Base-by-base conservation (phyloP, 2,888 invertebrate species). In the Drosophila paranaensis region DNA sequence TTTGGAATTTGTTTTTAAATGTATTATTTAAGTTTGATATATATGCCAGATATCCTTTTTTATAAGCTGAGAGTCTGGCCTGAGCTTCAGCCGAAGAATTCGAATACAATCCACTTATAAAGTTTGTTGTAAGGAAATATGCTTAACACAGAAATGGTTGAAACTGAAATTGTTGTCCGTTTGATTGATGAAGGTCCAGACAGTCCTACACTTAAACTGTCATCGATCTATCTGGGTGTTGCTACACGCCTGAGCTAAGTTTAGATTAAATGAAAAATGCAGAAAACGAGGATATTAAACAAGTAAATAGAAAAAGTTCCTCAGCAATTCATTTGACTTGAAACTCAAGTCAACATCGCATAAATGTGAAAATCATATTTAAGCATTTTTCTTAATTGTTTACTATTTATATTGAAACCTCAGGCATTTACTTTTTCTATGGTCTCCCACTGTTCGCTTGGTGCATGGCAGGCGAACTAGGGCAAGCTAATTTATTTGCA, bases 401-500 rank as follows among this genome's bases (percentile, higher is more conserved):
- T 66, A 66, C 55, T 20, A 20, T 33, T 30, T n/a, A 30, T 25
- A 57, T 60, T 37, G 45, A 35, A 61, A n/a, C 60, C 42, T 25
- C 30, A 37, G 45, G 10, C 25, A 50, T 13, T 50, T 73, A 63
- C 70, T 77, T 68, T 74, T 77, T 50, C 51, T n/a, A 35, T 55
- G 43, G 16, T 8, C 9, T n/a, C 11, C 10, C 39, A 42, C 45
- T 51, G 71, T 42, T 30, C 9, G 20, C 56, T 16, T 57, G 51
- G 37, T 48, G 63, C 60, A 71, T 45, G 27, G 40, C 25, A 54
- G 39, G 35, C 46, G 55, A 69, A 69, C 61, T 65, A 39, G 68
- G 65, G 60, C 57, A 63, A 69, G 56, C 72, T 72, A 79, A 79
- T 84, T 76, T 78, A 90, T 90, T 91, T 89, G 80, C 90, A 90